Conservation (phyloP, 2,113 vertebrate species). For the Capricornis sumatraensis region DNA sequence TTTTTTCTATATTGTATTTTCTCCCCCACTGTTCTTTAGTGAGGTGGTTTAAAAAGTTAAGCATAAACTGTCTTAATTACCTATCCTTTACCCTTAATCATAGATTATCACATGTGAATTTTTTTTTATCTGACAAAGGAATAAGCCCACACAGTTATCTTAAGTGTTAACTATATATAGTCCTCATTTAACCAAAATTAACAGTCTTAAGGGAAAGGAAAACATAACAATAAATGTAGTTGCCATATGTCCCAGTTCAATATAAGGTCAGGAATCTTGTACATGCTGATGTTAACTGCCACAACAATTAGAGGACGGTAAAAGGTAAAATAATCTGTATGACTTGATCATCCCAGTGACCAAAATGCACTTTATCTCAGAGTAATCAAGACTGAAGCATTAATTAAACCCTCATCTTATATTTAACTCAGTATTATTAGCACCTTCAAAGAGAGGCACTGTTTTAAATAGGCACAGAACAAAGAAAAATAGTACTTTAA, state of each 20-base stretch:
- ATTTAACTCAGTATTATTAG: constrained; percentile 73
- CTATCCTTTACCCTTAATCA: not conserved
- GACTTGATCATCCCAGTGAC: constrained; percentile 43
- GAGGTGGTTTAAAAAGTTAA: not conserved
- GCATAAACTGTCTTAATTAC: not conserved
- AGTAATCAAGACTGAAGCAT: constrained; percentile 56
- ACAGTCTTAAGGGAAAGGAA: not conserved
- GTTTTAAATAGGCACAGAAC: constrained; percentile 74
- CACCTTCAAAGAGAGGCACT: constrained; percentile 73
- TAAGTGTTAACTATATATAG: not conserved
- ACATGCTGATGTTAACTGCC: constrained; percentile 44
- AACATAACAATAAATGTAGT: not conserved
- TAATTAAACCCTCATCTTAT: constrained; percentile 65
- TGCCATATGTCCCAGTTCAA: not conserved
- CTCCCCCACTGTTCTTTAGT: not conserved
- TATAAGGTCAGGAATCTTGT: not conserved
- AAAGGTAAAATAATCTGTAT: constrained; percentile 43
- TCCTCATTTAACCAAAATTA: not conserved
- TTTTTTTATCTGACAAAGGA: not conserved
- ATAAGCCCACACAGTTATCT: not conserved
- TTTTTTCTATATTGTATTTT: not conserved
- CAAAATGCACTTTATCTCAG: constrained; percentile 28
- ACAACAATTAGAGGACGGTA: not conserved
- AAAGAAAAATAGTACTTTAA: constrained; percentile 61
- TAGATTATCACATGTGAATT: not conserved